Base-by-base conservation (phyloP, 2,113 vertebrate species). In the Sander lucioperca region DNA sequence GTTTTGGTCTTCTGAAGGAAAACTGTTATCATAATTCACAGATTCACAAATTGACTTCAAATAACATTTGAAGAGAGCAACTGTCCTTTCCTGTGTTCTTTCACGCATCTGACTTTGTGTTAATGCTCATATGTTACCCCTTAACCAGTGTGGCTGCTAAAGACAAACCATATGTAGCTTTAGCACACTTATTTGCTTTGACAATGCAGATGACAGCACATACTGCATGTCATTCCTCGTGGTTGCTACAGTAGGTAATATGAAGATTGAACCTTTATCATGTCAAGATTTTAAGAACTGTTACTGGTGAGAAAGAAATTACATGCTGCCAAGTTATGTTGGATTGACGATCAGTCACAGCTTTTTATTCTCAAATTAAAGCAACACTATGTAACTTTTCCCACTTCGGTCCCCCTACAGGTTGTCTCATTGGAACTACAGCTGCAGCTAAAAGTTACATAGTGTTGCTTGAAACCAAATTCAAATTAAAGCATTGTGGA, bases 81-180 rank as follows among this genome's bases (percentile, higher is more conserved):
- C n/a, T 45, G n/a, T 18, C 56, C 13, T 56, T 25, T 47, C 14
- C 4, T 50, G 18, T 43, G 62, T 50, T 74, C 2, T 13, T 74
- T 63, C 54, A 54, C 54, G 56, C 47, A 63, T 57, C 57, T 75
- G 77, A 70, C 57, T 56, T 57, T 39, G 12, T 39, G 19, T 48
- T 73, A 58, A 57, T n/a, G 45, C 51, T 70, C 48, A 43, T 9
- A 19, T 25, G 11, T 50, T 47, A 5, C 36, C n/a, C 2, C 9
- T 15, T 1, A 51, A 56, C 39, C 51, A 27, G 67, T 54, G 27
- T n/a, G 6, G 65, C 54, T 65, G 18, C 50, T 43, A 18, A 67
- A 63, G 62, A 68, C 47, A 63, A 56, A 73, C 62, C 79, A 77
- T 57, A 48, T 68, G 83, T 21, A 45, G 58, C 25, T 39, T 36